Base-by-base conservation (phyloP, 2,888 invertebrate species). In the Drosophila subsilvestris region DNA sequence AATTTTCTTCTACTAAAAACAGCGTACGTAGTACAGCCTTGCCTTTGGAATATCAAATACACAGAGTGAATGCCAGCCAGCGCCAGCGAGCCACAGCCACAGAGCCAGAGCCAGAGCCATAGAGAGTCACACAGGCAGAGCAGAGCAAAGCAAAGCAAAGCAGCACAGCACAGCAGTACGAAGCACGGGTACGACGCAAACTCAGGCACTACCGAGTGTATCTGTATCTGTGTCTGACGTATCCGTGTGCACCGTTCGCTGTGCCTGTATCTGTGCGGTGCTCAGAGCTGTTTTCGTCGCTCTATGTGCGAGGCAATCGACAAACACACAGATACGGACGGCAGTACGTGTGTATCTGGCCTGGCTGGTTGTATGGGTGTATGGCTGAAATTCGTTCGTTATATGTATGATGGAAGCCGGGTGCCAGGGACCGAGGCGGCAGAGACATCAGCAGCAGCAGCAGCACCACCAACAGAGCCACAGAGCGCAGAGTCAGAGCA, bases 1-100 rank as follows among this genome's bases (percentile, higher is more conserved):
- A 88, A 84, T 84, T 89, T 85, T 86, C 88, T 85, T 88, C 72
- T 73, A 80, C 87, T 83, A 88, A 85, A 86, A 83, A 78, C 72
- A 75, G 67, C 73, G 80, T 85, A 55, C 80, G 75, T 78, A 74
- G 78, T 84, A 83, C 78, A 78, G 79, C 87, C 88, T 88, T 89
- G 89, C 83, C 88, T 84, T 83, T 86, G 89, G 87, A 89, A 84
- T 88, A 84, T 88, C 80, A 84, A 89, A 89, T 84, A 88, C 86
- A 88, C 89, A 78, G 88, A 89, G 89, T 69, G 89, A 83, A 87
- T 89, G 88, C 82, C 81, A 88, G 88, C 59, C 84, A 86, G 70
- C 63, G 79, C 57, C 75, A 77, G 71, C 60, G 62, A 29, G 29
- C 29, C 29, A 29, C 29, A 29, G 29, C 37, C 37, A 37, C 37